These are phyloP conservation scores for Oreocharis arfaki DNA, from an alignment of 2,113 vertebrate species.

Conservation along the genomic window DNA sequence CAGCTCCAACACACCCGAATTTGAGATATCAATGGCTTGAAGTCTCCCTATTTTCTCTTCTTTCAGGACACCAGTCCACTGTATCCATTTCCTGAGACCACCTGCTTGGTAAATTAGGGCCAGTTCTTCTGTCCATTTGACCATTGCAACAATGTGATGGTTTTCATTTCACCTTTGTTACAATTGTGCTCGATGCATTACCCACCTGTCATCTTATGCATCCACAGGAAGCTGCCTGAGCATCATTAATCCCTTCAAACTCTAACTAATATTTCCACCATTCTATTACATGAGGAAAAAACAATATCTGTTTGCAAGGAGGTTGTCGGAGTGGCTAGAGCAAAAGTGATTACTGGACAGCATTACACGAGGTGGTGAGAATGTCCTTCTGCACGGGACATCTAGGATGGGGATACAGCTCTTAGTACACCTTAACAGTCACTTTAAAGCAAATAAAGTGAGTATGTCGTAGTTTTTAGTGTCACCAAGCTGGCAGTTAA, in stretches of 20 bases:
- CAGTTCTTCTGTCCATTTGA: neutral
- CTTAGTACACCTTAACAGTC: neutral
- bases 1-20: neutral
- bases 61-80: neutral
- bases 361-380: neutral
- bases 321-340: neutral
- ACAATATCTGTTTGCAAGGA: neutral
- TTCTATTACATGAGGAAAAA: neutral
- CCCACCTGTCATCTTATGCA: neutral
- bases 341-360: neutral
- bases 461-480: neutral
- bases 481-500: neutral
- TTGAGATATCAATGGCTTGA: neutral
- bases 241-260: neutral
- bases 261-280: neutral
- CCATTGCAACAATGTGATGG: neutral
- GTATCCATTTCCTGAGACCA: neutral
- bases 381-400: neutral
- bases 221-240: neutral
- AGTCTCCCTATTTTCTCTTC: neutral
- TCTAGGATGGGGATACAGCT: neutral
- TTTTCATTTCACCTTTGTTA: neutral
- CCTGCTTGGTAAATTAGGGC: neutral
- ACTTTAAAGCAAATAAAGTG: neutral
- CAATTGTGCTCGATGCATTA: neutral